Evolutionary conservation across 2,888 invertebrate genomes (phyloP), one percentile per base, ranked within the genome.

Genomic region (Cephus pygmeus): DNA sequence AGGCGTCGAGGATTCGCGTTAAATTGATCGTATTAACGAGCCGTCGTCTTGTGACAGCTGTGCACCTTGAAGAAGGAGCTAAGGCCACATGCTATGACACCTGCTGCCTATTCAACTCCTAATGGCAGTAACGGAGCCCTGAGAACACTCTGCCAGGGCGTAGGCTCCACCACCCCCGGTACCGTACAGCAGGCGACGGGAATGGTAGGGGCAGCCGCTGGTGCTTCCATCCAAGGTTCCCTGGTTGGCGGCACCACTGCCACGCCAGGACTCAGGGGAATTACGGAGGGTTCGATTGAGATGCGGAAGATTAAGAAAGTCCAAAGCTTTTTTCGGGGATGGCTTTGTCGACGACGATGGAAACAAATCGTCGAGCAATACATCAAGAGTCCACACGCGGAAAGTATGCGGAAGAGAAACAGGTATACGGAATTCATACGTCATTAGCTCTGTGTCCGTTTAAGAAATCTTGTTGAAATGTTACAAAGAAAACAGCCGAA

Each of bases 331-430:
- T 98, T 98, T 92, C 94, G 98, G 11, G 98, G 98, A 15, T 98
- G 98, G 98, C 92, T 98, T 77, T 98, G 98, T 90, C 94, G 98
- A 15, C 93, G 98, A 12, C 93, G 98, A 71, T 98, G 98, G 98
- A 98, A 98, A 91, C 97, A 97, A 91, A 98, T 98, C 78, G 98
- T 98, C 31, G 97, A 98, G 86, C 96, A 98, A 90, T 98, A 98
- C 91, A 98, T 98, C 88, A 97, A 97, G 90, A 97, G 97, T 80
- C 98, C 98, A 0, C 98, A 98, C 89, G 98, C 98, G 0, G 97
- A 98, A 91, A 97, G 96, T 89, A 97, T 98, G 97, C 93, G 98
- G 77, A 98, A 97, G 90, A 92, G 98, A 79, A 98, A 98, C 93
- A 96, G 96, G 95, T 96, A 56, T 2, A 2, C 56, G 23, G 23